These are phyloP conservation scores for Rhynchonycteris naso DNA, from an alignment of 2,797 vertebrate species.

Conservation along the genomic window DNA sequence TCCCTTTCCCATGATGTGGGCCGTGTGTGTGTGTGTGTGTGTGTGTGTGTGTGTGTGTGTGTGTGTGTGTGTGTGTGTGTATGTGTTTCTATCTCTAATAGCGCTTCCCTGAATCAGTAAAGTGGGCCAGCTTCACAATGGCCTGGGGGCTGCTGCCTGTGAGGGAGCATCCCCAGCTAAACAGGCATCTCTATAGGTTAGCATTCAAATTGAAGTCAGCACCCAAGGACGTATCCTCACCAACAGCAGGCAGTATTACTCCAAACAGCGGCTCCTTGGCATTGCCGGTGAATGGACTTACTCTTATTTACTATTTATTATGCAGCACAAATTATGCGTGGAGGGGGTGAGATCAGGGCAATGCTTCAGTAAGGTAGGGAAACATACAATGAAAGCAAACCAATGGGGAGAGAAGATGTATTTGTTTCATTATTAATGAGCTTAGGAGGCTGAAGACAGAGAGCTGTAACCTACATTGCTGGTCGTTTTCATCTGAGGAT, in stretches of 20 bases:
- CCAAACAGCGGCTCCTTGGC: background rate
- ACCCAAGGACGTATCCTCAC: background rate
- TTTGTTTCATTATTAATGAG: constrained; percentile 72
- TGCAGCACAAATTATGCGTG: background rate
- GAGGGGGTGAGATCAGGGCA: background rate
- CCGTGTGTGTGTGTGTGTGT: background rate
- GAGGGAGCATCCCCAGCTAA: background rate
- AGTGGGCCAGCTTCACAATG: background rate
- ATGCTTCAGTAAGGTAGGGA: background rate
- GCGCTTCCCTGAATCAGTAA: background rate
- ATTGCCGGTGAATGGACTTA: background rate
- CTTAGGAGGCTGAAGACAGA: constrained; percentile 44
- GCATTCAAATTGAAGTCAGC: background rate
- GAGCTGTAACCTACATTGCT: constrained; percentile 60
- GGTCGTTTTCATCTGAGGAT: background rate
- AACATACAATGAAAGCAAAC: background rate
- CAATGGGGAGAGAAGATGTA: background rate
- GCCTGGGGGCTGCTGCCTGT: background rate
- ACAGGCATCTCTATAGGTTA: background rate
- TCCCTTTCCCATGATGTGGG: background rate
- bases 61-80: background rate
- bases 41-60: background rate
- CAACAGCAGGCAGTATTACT: background rate
- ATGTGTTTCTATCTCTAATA: background rate
- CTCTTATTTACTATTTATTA: background rate